Base-by-base conservation (phyloP, 2,113 vertebrate genomes). In the Pycnonotus jocosus region DNA sequence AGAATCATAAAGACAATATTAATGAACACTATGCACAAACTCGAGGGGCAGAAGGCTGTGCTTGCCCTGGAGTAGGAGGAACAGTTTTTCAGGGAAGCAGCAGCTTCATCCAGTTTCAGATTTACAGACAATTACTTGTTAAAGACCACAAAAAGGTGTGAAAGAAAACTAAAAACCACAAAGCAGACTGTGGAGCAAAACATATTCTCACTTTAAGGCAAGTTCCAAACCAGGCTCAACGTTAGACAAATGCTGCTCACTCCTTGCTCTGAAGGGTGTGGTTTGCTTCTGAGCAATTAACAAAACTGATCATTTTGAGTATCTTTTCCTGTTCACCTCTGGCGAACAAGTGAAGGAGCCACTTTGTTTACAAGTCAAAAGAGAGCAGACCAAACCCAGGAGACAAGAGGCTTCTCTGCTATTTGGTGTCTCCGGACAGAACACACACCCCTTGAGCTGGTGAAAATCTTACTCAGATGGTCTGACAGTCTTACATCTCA, bases 401-500 rank as follows among this genome's bases (percentile, higher is more conserved):
- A 85, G 12, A 50, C 35, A 35, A 0, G 1, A 0, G 0, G 33
- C 30, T 91, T 72, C 70, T 79, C 57, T 45, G 47, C 15, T n/a
- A 5, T 14, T 38, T 17, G 12, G 25, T 23, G 60, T 13, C 54
- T 56, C 40, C 38, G 38, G 38, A 38, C 38, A 65, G 37, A 72
- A 80, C n/a, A 51, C 4, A 47, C 27, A 50, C 21, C 14, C 60
- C 22, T 11, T n/a, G 69, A 37, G 15, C 27, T 33, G 37, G 12
- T 82, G n/a, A 45, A 61, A 90, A 53, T 19, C 33, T 38, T 22
- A 33, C 19, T 5, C 7, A 15, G 35, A 14, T 37, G 42, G 48
- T 54, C 61, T 8, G 2, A 37, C 18, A 56, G 48, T 31, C 53
- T 57, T 60, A 16, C 24, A 60, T 17, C 51, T 77, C 90, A 66